Base-by-base conservation (phyloP, 2,888 invertebrate species). In the Reticulitermes lucifugus region DNA sequence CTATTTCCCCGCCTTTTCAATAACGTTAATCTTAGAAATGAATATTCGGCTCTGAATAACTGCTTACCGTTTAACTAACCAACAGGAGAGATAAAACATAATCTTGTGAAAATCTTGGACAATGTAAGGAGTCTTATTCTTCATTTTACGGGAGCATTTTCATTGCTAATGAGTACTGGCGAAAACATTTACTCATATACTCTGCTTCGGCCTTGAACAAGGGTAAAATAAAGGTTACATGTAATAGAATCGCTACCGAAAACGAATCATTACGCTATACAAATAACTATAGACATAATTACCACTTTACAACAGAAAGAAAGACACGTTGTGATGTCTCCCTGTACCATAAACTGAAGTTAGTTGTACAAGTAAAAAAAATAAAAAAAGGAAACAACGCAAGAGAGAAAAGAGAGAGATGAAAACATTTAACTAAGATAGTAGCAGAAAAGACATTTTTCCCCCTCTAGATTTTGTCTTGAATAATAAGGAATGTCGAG, bases 401-500 rank as follows among this genome's bases (percentile, higher is more conserved):
- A 35, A 35, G n/a, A 18, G 21, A 77, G 14, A 25, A 7, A 25
- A 79, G 1, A 46, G 21, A 81, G n/a, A 70, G n/a, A 83, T 7
- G 18, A 65, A 65, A 65, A 65, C 65, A 65, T 46, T 71, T 83
- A 83, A 71, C 70, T 83, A 46, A 83, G 71, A 83, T 21, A 83
- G 46, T 12, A 83, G 41, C 22, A 51, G 60, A 77, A 65, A 75
- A 59, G 41, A 22, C 18, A n/a, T 29, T 51, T 65, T 65, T 55
- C 43, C 14, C 41, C n/a, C 29, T n/a, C 22, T 41, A 14, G 43
- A 83, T 46, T 79, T 79, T 35, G 83, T 43, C 41, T 51, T 51
- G 83, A 85, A 83, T 79, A 83, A 79, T 79, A 85, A 79, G 65
- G 55, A n/a, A 82, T 22, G 18, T 65, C 65, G n/a, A 22, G 25